Conservation (phyloP, 2,113 vertebrate genomes). For the Mastomys coucha region DNA sequence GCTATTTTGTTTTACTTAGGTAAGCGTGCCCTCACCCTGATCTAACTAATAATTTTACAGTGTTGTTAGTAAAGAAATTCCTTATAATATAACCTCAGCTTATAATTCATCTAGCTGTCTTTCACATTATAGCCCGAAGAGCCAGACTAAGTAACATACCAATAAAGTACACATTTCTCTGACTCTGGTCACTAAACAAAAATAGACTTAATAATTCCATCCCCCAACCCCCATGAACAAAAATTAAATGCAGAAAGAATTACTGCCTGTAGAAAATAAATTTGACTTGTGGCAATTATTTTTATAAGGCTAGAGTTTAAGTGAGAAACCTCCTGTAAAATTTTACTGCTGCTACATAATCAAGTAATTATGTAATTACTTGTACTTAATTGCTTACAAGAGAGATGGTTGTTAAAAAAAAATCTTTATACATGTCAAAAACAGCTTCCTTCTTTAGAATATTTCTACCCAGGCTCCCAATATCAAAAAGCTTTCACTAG, state of each 20-base stretch:
- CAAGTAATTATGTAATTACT: constrained; percentile 84
- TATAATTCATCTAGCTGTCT: constrained; percentile 61
- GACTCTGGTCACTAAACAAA: constrained; percentile 66
- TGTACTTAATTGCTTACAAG: constrained; percentile 80
- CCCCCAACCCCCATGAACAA: not conserved
- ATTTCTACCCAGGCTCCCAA: constrained; percentile 74
- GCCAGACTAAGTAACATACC: constrained; percentile 34
- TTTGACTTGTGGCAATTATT: constrained; percentile 81
- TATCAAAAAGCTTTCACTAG: constrained; percentile 70
- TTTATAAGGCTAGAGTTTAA: constrained; percentile 77
- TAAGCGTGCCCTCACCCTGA: constrained; percentile 57
- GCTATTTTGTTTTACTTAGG: constrained; percentile 46
- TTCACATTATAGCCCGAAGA: constrained; percentile 50
- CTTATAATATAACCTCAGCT: constrained; percentile 39
- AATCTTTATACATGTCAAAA: constrained; percentile 82
- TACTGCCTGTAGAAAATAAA: constrained; percentile 82
- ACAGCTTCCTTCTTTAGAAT: constrained; percentile 74
- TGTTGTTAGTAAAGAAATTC: constrained; percentile 65
- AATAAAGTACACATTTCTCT: constrained; percentile 63
- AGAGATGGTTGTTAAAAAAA: constrained; percentile 77
- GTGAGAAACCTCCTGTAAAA: constrained; percentile 82
- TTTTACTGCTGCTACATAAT: constrained; percentile 80
- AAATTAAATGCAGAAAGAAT: constrained; percentile 79
- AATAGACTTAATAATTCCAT: constrained; percentile 53
- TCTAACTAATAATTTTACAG: constrained; percentile 63